Evolutionary conservation across 2,888 invertebrate species (phyloP), one percentile per base, ranked within the genome.

Genomic region (Diogma glabrata): DNA sequence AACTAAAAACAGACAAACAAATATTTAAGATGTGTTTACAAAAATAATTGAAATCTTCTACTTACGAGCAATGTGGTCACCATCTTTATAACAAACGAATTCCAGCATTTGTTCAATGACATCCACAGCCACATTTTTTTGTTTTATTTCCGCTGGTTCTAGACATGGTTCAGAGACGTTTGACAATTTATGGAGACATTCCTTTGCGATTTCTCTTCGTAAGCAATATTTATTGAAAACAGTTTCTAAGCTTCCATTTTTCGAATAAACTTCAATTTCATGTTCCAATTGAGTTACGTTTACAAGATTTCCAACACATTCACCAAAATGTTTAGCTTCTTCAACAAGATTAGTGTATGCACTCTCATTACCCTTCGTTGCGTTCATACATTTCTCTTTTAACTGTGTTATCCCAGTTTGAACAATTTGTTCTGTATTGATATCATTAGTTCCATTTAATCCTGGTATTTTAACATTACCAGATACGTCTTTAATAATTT

Each of bases 31-130:
- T 16, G 48, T 51, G 28, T 51, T 30, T 54, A 24, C 36, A 49
- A 47, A 49, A 24, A 10, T 16, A 47, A 53, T 46, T n/a, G n/a
- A n/a, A n/a, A n/a, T n/a, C n/a, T n/a, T n/a, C 26, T 54, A 75
- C 82, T 75, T 66, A 85, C 85, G 70, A 1, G 88, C 87, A 59
- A 89, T 83, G 58, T 87, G 78, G 64, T 88, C 87, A 8, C 88
- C 88, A 58, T 87, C 85, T 60, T 87, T 87, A 60, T 75, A 80
- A 63, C 89, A 89, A 20, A 84, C 71, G 63, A 89, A 89, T 57
- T 81, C 77, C 0, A 82, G 70, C 1, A 88, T 68, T 55, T 83
- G 82, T 30, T 81, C 76, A 0, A 85, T 75, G 30, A 87, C 78
- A 57, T 84, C 82, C 61, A 79, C 70, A 1, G 82, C 65, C 1